Conservation (phyloP, 2,888 invertebrate genomes). For the Tachina lurida region DNA sequence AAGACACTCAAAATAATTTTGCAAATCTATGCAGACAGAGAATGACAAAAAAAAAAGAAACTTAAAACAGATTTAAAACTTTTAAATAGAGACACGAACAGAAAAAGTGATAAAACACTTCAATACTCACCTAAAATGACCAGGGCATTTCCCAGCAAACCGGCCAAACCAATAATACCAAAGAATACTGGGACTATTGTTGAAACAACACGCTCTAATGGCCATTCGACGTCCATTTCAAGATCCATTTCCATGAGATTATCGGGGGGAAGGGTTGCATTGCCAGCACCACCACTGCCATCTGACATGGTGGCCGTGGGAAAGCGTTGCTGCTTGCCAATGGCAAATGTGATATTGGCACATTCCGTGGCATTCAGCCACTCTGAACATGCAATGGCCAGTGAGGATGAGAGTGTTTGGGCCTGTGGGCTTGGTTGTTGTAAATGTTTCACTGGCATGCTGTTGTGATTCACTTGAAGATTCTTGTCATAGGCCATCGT, state of each 20-base stretch:
- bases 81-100: neutral
- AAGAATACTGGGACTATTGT: constrained; percentile 92
- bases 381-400: constrained; percentile 71
- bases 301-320: constrained; percentile 45
- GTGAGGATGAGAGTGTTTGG: constrained; percentile 71
- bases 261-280: constrained; percentile 74
- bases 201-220: constrained; percentile 87
- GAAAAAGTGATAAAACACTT: constrained; percentile 3
- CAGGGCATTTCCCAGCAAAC: constrained; percentile 94
- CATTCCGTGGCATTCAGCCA: constrained; percentile 75
- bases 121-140: constrained; percentile 87
- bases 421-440: constrained; percentile 58
- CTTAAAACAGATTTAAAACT: neutral
- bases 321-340: constrained; percentile 63
- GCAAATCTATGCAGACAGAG: neutral
- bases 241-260: constrained; percentile 80
- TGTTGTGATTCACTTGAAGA: constrained; percentile 31
- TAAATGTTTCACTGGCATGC: constrained; percentile 31
- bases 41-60: neutral
- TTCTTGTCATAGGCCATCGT: constrained; percentile 43
- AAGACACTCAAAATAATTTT: neutral
- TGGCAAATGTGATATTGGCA: constrained; percentile 68
- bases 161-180: constrained; percentile 92
- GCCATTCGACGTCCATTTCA: constrained; percentile 82
- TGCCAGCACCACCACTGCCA: constrained; percentile 58